Evolutionary conservation across 2,888 invertebrate genomes (phyloP).

Genomic region (Synanthedon vespiformis): DNA sequence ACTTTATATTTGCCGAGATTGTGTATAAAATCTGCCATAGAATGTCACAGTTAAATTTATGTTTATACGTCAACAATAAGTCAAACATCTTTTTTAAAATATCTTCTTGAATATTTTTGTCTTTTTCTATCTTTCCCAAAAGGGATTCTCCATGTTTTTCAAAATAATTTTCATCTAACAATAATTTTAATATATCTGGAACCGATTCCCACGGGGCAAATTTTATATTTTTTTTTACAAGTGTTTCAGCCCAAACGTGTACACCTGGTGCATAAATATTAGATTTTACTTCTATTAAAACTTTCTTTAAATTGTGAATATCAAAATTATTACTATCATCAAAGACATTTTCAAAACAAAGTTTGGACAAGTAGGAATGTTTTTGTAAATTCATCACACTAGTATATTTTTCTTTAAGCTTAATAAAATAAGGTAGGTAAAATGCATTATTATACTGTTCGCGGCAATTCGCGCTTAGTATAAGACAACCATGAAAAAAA

Average conservation of each 20-base stretch:
- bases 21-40: slow-evolving; percentile 43
- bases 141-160: slow-evolving; percentile 32
- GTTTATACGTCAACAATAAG: slow-evolving; percentile 23
- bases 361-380: slow-evolving; percentile 39
- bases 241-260: slow-evolving; percentile 33
- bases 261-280: slow-evolving; percentile 30
- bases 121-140: slow-evolving; percentile 23
- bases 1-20: slow-evolving; percentile 26
- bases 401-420: slow-evolving; percentile 18
- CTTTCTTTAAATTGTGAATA: slow-evolving; percentile 16
- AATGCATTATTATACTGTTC: slow-evolving; percentile 18
- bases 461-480: slow-evolving; percentile 28
- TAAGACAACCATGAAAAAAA: slow-evolving; percentile 43
- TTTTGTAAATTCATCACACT: slow-evolving; percentile 11
- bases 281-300: slow-evolving; percentile 20
- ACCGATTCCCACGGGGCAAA: slow-evolving; percentile 26
- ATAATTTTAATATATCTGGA: slow-evolving; percentile 19
- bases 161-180: slow-evolving; percentile 27
- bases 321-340: slow-evolving; percentile 4
- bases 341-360: slow-evolving; percentile 29
- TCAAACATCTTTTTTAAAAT: slow-evolving; percentile 19
- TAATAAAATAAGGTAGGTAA: slow-evolving; percentile 11
- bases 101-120: slow-evolving; percentile 11
- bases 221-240: slow-evolving; percentile 25
- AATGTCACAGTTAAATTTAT: slow-evolving; percentile 21